Evolutionary conservation across 2,888 invertebrate genomes (phyloP).

Genomic region (Boloria euphrosyne): DNA sequence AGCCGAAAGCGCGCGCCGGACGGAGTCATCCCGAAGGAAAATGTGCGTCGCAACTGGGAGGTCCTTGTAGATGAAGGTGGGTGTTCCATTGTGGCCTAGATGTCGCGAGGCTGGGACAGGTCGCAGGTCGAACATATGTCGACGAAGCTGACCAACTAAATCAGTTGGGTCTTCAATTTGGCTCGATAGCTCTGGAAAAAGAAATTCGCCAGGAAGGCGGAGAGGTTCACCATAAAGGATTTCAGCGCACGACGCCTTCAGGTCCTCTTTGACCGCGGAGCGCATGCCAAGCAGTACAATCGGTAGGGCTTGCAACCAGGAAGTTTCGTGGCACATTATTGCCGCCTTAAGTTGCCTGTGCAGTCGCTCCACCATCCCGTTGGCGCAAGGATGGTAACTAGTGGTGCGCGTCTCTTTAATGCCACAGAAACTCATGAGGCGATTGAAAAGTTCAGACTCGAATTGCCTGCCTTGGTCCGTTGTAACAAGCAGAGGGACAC

Average conservation of each 20-base stretch:
- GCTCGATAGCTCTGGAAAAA: background rate
- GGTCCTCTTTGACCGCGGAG: conserved; percentile 37
- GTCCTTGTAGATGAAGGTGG: background rate
- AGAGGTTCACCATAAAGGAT: conserved; percentile 37
- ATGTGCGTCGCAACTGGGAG: conserved; percentile 1
- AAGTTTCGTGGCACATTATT: conserved; percentile 36
- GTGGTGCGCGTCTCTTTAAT: conserved; percentile 33
- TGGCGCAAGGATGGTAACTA: conserved; percentile 38
- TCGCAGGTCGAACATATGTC: conserved; percentile 7
- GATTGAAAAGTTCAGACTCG: conserved; percentile 20
- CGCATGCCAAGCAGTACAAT: conserved; percentile 40
- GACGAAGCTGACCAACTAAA: conserved; percentile 2
- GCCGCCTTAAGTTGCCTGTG: conserved; percentile 43
- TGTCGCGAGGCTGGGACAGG: background rate
- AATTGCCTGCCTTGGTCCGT: conserved; percentile 30
- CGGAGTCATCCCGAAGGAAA: conserved; percentile 26
- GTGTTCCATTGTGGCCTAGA: no score
- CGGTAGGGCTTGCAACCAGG: conserved; percentile 34
- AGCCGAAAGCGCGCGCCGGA: conserved; percentile 27
- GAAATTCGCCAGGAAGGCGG: conserved; percentile 28
- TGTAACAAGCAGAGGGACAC: conserved; percentile 31
- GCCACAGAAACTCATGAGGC: background rate
- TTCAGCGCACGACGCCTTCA: conserved; percentile 33
- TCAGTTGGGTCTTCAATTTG: background rate
- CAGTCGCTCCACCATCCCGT: conserved; percentile 34